These are phyloP conservation scores for Chrysomallon squamiferum DNA, from an alignment of 1,140 invertebrate genomes.

Conservation along the genomic window DNA sequence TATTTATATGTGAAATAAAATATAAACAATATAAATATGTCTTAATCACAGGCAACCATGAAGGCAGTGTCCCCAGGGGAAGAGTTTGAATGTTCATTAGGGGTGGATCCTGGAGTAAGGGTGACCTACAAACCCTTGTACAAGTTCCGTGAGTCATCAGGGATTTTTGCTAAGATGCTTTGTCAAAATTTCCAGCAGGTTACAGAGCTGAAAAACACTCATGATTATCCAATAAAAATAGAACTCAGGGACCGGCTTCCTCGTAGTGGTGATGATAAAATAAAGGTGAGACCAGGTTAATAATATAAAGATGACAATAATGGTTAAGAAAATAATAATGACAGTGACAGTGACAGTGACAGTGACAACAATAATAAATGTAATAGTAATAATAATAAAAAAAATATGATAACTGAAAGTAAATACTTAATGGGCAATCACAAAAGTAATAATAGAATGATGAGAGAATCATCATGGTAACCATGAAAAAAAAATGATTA, in stretches of 20 bases:
- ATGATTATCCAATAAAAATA: constrained; percentile 49
- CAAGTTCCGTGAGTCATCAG: constrained; percentile 37
- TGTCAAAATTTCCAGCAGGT: constrained; percentile 52
- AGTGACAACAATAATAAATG: no score
- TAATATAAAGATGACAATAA: no score
- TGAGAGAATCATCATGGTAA: no score
- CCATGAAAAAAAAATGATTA: no score
- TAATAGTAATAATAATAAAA: no score
- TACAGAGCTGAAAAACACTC: constrained; percentile 61
- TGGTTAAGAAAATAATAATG: no score
- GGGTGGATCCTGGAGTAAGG: constrained; percentile 61
- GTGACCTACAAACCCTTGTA: constrained; percentile 61
- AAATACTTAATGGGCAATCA: no score
- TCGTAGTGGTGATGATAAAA: constrained; percentile 61
- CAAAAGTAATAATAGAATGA: no score
- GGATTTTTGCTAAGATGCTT: constrained; percentile 34
- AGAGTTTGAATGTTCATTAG: constrained; percentile 61
- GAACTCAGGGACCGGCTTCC: constrained; percentile 60
- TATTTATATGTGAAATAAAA: no score
- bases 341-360: no score
- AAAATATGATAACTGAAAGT: no score
- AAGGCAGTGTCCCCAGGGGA: constrained; percentile 58
- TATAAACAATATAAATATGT: no score
- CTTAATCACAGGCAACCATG: constrained; percentile 48
- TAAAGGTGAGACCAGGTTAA: constrained; percentile 62